Conservation (phyloP, 2,888 invertebrate species). For the Desoria tigrina region DNA sequence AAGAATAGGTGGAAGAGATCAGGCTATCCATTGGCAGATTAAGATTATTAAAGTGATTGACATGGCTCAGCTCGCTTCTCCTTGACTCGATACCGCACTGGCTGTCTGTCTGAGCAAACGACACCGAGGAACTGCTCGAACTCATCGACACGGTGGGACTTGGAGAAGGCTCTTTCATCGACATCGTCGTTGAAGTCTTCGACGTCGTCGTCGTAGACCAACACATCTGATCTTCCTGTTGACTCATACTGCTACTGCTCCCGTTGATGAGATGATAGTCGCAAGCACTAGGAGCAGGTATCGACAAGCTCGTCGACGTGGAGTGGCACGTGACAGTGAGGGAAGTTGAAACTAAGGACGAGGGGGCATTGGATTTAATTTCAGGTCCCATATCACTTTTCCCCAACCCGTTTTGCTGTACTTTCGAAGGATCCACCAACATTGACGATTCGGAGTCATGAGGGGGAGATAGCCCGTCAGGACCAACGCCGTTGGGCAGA, state of each 20-base stretch:
- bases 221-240: not conserved
- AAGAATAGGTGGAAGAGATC: conserved; percentile 49
- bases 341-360: not conserved
- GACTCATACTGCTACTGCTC: not conserved
- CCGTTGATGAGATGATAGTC: not conserved
- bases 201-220: conserved; percentile 24
- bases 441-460: not conserved
- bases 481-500: not conserved
- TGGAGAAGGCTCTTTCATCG: not conserved
- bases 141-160: too few species aligned
- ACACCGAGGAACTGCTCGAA: not conserved
- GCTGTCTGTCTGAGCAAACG: conserved; percentile 49
- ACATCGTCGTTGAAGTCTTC: not conserved
- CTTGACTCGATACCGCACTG: conserved; percentile 52
- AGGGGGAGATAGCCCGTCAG: not conserved
- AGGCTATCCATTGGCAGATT: conserved; percentile 49
- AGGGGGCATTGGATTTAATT: not conserved
- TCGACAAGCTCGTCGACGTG: not conserved
- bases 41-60: conserved; percentile 44
- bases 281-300: not conserved
- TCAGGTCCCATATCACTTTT: too few species aligned
- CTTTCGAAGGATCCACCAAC: too few species aligned
- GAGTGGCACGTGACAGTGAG: not conserved
- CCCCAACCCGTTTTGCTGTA: too few species aligned
- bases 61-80: conserved; percentile 45